These are phyloP conservation scores for Orius laevigatus DNA, from an alignment of 1,140 invertebrate species.

Conservation along the genomic window DNA sequence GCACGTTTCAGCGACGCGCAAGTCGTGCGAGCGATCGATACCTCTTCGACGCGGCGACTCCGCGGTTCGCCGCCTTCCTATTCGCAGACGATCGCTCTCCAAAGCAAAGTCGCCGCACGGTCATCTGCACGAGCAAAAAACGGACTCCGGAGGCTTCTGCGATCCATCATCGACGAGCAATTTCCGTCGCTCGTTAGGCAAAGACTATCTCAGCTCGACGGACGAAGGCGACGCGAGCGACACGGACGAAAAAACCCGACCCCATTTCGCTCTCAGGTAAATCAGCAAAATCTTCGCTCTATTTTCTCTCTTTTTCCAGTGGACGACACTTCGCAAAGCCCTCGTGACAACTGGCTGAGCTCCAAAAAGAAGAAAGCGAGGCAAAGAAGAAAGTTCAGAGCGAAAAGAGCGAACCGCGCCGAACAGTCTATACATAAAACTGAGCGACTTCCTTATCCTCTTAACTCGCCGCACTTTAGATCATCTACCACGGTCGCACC, in stretches of 20 bases:
- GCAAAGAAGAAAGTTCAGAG: no score
- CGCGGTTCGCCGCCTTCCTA: slow-evolving; percentile 35
- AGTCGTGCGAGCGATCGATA: slow-evolving; percentile 15
- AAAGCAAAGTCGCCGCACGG: slow-evolving; percentile 27
- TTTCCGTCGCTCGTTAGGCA: slow-evolving; percentile 79
- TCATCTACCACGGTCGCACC: no score
- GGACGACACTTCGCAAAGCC: no score
- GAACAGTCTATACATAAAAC: no score
- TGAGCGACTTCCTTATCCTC: no score
- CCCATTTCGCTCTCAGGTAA: slow-evolving; percentile 9
- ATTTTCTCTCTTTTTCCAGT: no score
- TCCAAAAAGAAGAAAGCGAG: no score
- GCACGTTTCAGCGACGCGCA: not conserved
- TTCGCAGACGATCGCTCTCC: slow-evolving; percentile 25
- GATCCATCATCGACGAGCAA: slow-evolving; percentile 91
- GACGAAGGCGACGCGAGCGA: slow-evolving; percentile 13
- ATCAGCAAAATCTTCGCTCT: no score
- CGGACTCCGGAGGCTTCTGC: slow-evolving; percentile 30
- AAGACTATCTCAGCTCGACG: slow-evolving; percentile 53
- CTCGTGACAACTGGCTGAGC: no score
- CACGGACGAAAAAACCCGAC: slow-evolving; percentile 5
- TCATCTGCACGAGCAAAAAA: slow-evolving; percentile 16
- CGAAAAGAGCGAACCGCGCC: no score
- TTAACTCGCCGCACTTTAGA: no score
- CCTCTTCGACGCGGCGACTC: slow-evolving; percentile 20